These are phyloP conservation scores for Orchesellides sinensis DNA, from an alignment of 2,888 invertebrate species.

Conservation along the genomic window DNA sequence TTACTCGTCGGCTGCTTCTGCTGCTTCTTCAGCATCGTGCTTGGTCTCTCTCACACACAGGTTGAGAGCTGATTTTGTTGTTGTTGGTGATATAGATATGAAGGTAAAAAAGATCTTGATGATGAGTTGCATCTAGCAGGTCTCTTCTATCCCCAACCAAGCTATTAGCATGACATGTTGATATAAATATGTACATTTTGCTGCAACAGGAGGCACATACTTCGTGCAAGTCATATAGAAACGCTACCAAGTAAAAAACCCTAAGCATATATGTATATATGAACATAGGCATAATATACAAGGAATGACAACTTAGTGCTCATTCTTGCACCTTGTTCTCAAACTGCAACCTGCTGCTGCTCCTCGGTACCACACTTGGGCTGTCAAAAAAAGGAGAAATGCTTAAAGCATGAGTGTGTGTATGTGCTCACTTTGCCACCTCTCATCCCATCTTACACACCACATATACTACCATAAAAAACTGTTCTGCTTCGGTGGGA, in stretches of 20 bases:
- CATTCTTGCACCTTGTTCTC: neutral
- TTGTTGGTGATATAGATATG: constrained; percentile 51
- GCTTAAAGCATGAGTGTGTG: constrained; percentile 2
- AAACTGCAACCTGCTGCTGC: constrained; percentile 33
- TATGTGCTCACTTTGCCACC: constrained; percentile 2
- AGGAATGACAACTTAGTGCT: neutral
- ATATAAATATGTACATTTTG: neutral
- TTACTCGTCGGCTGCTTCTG: constrained; percentile 18
- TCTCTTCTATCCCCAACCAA: neutral
- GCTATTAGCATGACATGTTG: neutral
- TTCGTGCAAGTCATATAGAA: no score
- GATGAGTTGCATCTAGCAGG: neutral
- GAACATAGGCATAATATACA: neutral
- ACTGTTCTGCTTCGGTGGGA: neutral
- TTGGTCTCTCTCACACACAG: constrained; percentile 8
- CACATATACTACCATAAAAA: neutral
- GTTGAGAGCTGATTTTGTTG: neutral
- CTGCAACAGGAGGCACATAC: no score
- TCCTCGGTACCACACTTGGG: neutral
- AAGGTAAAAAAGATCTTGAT: constrained; percentile 25
- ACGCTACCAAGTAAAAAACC: no score
- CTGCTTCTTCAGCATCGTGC: neutral
- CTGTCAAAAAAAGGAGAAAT: constrained; percentile 34
- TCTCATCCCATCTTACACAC: neutral
- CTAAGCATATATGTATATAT: neutral